phyloP scores from a whole-genome alignment of 2,888 invertebrate species.

The Mesoligia furuncula region DNA sequence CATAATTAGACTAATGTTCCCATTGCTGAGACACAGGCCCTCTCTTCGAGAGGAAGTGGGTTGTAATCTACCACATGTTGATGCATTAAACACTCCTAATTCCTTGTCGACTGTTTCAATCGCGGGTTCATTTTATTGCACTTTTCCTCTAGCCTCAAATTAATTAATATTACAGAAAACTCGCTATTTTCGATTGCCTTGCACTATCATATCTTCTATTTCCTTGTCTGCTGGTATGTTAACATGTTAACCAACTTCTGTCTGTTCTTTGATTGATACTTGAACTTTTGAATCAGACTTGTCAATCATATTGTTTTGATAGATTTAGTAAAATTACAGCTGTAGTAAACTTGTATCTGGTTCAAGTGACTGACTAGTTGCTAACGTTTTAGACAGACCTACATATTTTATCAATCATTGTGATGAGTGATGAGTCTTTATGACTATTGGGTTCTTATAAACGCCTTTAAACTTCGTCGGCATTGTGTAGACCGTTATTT shows the following conservation, averaged over 20 bases:
- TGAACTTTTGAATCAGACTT: slow-evolving; percentile 19
- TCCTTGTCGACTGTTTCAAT: neutral
- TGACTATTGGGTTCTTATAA: neutral
- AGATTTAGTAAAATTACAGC: neutral
- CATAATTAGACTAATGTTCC: neutral
- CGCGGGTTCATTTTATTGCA: neutral
- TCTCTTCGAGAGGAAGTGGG: neutral
- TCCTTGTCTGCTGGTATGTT: neutral
- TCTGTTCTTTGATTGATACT: neutral
- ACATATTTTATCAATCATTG: neutral
- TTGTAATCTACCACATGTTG: neutral
- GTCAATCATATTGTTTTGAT: neutral
- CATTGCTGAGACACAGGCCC: neutral
- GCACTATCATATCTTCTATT: neutral
- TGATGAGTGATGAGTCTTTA: neutral
- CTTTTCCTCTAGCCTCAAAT: slow-evolving; percentile 6
- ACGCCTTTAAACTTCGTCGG: neutral
- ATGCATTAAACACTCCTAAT: neutral
- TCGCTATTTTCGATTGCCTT: neutral
- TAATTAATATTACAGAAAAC: neutral
- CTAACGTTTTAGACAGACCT: neutral
- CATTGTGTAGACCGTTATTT: neutral
- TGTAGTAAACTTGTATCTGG: slow-evolving; percentile 13
- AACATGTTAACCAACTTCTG: neutral
- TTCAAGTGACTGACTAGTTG: slow-evolving; percentile 25